Conservation (phyloP, 2,888 invertebrate genomes). For the Drosophila quasianomalipes region DNA sequence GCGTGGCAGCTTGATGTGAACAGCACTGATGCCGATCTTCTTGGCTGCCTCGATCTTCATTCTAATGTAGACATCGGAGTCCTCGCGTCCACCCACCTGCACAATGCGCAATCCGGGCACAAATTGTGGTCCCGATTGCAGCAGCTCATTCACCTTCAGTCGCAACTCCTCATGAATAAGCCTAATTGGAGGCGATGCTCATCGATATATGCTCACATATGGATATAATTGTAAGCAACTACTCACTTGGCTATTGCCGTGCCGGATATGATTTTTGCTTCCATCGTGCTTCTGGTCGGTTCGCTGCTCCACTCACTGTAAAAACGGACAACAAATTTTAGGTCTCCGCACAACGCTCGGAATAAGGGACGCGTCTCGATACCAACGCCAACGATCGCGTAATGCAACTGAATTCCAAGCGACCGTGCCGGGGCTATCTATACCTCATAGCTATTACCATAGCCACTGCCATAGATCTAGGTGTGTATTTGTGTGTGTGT, state of each 20-base stretch:
- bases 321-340: slow-evolving; percentile 45
- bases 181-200: slow-evolving; percentile 85
- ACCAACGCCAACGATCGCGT: slow-evolving; percentile 58
- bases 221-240: background rate
- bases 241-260: slow-evolving; percentile 89
- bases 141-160: slow-evolving; percentile 88
- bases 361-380: slow-evolving; percentile 26
- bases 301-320: slow-evolving; percentile 52
- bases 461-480: background rate
- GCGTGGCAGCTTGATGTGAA: slow-evolving; percentile 92
- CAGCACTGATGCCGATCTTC: slow-evolving; percentile 94
- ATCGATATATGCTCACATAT: background rate
- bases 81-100: slow-evolving; percentile 97
- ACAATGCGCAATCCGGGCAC: slow-evolving; percentile 94
- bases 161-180: slow-evolving; percentile 90
- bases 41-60: slow-evolving; percentile 97
- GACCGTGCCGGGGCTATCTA: slow-evolving; percentile 57
- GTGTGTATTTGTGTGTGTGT: slow-evolving; percentile 20
- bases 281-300: slow-evolving; percentile 65
- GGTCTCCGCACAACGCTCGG: slow-evolving; percentile 28
- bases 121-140: slow-evolving; percentile 88
- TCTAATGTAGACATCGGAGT: slow-evolving; percentile 99
- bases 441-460: slow-evolving; percentile 35
- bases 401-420: slow-evolving; percentile 63
- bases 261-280: slow-evolving; percentile 88